A percentile compares a stretch with the other conserved stretches of the same genome.
phyloP scores from a whole-genome alignment of 2,113 vertebrate genomes.

The Okapia johnstoni region DNA sequence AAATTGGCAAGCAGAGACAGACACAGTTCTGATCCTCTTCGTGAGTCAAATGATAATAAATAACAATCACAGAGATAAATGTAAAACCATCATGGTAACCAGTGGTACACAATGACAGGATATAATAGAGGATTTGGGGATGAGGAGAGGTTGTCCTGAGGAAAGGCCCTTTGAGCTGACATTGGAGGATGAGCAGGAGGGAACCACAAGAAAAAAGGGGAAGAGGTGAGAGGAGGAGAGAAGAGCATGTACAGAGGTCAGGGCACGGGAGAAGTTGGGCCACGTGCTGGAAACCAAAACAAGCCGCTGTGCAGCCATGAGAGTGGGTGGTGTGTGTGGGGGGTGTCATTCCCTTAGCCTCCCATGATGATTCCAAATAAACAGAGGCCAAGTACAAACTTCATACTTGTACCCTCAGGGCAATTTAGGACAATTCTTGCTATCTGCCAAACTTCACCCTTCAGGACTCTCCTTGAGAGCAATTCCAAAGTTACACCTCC shows the following conservation, averaged over 20 bases:
- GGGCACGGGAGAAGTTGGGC: neutral
- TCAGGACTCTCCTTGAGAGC: neutral
- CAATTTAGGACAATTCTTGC: neutral
- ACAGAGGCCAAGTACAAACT: neutral
- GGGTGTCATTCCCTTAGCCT: neutral
- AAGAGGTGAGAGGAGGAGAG: neutral
- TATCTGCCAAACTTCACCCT: too few relatives aligned
- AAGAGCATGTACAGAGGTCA: neutral
- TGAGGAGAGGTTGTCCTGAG: neutral
- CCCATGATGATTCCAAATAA: too few relatives aligned
- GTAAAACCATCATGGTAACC: neutral
- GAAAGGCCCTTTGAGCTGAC: neutral
- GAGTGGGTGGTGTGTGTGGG: too few relatives aligned
- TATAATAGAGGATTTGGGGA: neutral
- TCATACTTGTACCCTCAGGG: neutral
- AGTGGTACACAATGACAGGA: neutral
- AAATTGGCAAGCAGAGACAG: neutral
- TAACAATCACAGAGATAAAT: neutral
- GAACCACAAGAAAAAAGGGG: neutral
- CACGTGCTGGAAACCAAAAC: neutral
- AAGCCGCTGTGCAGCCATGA: neutral
- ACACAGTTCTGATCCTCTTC: neutral
- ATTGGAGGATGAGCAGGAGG: too few relatives aligned
- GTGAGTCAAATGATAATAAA: neutral
- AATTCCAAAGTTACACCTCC: neutral